A percentile compares a stretch with the other conserved stretches of the same genome.
Evolutionary conservation across 2,888 invertebrate species (phyloP).

Genomic region (Mimumesa dahlbomi): DNA sequence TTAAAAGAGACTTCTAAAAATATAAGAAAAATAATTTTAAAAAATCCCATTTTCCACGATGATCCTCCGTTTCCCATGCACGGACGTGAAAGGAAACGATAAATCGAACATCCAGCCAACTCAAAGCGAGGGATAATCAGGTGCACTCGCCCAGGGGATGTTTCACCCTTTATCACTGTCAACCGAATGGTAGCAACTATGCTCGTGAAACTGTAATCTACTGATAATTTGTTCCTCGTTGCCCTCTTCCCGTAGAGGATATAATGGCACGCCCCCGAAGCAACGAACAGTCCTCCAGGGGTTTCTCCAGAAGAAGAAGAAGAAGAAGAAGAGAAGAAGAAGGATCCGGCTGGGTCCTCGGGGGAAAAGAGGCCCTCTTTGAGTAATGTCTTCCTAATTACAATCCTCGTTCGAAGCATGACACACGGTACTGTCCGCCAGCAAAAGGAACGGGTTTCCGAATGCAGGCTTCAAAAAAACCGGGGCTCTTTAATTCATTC

Average conservation of each 20-base stretch:
- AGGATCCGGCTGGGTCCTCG: slow-evolving; percentile 34
- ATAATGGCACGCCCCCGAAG: slow-evolving; percentile 47
- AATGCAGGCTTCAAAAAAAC: slow-evolving; percentile 45
- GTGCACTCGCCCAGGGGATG: slow-evolving; percentile 15
- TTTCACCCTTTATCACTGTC: slow-evolving; percentile 53
- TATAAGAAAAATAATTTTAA: no score
- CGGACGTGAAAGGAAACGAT: slow-evolving; percentile 10
- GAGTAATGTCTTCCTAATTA: slow-evolving; percentile 76
- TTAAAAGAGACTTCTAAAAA: no score
- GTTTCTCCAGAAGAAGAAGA: slow-evolving; percentile 1
- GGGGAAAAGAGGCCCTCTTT: slow-evolving; percentile 52
- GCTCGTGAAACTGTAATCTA: slow-evolving; percentile 32
- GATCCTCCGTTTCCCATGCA: no score
- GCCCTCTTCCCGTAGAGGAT: slow-evolving; percentile 23
- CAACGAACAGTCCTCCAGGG: slow-evolving; percentile 16
- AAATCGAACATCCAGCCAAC: slow-evolving; percentile 14
- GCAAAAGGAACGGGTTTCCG: slow-evolving; percentile 49
- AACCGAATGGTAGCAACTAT: slow-evolving; percentile 10
- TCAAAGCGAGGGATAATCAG: background rate
- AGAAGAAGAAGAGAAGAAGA: slow-evolving; percentile 23
- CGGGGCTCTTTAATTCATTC: slow-evolving; percentile 47
- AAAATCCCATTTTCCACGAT: no score
- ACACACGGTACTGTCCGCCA: slow-evolving; percentile 42
- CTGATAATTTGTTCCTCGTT: slow-evolving; percentile 53
- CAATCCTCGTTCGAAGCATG: slow-evolving; percentile 60